phyloP scores from a whole-genome alignment of 2,888 invertebrate species.

The Pyrrhia umbra region DNA sequence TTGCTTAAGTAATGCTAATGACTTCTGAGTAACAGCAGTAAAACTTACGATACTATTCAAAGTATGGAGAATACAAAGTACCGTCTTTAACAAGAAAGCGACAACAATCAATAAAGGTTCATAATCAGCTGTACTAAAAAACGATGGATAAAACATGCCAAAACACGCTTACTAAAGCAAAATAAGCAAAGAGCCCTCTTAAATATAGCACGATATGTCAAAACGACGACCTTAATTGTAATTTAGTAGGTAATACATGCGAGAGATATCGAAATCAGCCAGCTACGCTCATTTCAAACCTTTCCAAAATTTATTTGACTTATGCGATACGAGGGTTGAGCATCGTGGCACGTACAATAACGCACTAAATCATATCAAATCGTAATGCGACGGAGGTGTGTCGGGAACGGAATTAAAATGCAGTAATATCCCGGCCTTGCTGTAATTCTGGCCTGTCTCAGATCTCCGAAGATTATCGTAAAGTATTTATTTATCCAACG shows the following conservation, averaged over 20 bases:
- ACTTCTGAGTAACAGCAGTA: not conserved
- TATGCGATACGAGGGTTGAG: constrained; percentile 69
- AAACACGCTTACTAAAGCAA: constrained; percentile 59
- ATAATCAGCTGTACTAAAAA: constrained; percentile 28
- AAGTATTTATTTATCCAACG: constrained; percentile 89
- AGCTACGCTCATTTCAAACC: constrained; percentile 73
- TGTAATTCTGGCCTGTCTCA: constrained; percentile 87
- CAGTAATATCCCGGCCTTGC: constrained; percentile 86
- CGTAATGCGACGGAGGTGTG: constrained; percentile 86
- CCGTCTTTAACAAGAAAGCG: constrained; percentile 13
- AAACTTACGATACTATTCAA: not conserved
- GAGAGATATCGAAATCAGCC: constrained; percentile 78
- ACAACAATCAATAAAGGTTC: constrained; percentile 43
- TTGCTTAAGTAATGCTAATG: not conserved
- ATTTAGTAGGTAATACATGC: constrained; percentile 79
- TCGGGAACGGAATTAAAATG: constrained; percentile 86
- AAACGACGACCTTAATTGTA: constrained; percentile 78
- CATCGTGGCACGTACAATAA: constrained; percentile 79
- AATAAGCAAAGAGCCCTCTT: constrained; percentile 52
- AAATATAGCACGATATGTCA: constrained; percentile 74
- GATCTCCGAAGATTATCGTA: constrained; percentile 87
- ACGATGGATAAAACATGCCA: constrained; percentile 56
- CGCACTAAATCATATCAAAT: constrained; percentile 85
- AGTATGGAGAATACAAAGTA: not conserved
- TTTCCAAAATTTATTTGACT: constrained; percentile 81